These are phyloP conservation scores for Philantomba maxwellii DNA, from an alignment of 2,113 vertebrate genomes.

Conservation along the genomic window DNA sequence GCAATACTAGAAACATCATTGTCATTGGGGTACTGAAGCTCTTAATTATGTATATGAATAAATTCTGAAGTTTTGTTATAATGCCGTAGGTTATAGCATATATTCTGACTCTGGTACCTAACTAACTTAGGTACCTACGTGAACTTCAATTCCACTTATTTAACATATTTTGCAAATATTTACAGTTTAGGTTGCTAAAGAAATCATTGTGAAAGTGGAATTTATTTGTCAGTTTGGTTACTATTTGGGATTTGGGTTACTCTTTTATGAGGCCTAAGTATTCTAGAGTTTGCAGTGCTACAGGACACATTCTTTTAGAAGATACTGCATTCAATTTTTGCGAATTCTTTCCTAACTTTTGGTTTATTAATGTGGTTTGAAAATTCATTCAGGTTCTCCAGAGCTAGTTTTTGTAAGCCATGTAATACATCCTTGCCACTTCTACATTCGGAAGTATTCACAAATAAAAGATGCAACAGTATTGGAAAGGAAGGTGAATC, in stretches of 20 bases:
- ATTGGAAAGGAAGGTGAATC: conserved; percentile 81
- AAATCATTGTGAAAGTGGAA: neutral
- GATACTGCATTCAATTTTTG: neutral
- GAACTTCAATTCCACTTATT: neutral
- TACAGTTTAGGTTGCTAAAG: neutral
- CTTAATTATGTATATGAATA: neutral
- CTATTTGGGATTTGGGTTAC: neutral
- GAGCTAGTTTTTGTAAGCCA: conserved; percentile 87
- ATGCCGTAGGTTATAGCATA: neutral
- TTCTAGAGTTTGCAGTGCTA: neutral
- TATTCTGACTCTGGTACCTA: neutral
- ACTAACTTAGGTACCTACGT: neutral
- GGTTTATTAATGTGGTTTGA: conserved; percentile 26
- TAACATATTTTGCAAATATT: neutral
- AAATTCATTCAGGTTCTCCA: conserved; percentile 66
- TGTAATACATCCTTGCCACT: conserved; percentile 88
- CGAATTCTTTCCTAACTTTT: conserved; percentile 11
- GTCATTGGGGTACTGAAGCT: neutral
- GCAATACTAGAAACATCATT: neutral
- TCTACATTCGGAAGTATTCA: conserved; percentile 85
- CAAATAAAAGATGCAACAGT: conserved; percentile 76
- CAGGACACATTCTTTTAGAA: neutral
- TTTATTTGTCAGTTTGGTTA: neutral
- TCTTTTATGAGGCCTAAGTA: neutral
- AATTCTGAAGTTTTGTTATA: conserved; percentile 13